These are phyloP conservation scores for Solen grandis DNA, from an alignment of 1,140 invertebrate genomes.

Conservation along the genomic window DNA sequence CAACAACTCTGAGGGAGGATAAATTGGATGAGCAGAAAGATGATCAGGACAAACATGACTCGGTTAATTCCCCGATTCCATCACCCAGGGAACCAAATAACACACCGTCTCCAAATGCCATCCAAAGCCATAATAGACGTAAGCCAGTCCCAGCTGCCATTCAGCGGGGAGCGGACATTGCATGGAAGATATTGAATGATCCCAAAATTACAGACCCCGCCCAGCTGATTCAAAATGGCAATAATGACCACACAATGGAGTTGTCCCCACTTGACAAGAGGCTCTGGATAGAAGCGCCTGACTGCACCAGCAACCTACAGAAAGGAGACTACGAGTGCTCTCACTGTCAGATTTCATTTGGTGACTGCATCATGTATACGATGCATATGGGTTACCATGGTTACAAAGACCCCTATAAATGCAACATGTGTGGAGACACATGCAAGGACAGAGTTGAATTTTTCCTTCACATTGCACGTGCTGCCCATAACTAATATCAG, in stretches of 20 bases:
- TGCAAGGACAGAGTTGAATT: constrained; percentile 92
- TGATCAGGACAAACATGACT: constrained; percentile 5
- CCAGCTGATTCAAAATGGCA: constrained; percentile 24
- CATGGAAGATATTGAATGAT: constrained; percentile 72
- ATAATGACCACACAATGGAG: constrained; percentile 22
- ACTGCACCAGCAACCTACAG: constrained; percentile 26
- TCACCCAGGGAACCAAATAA: no score
- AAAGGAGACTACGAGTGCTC: constrained; percentile 85
- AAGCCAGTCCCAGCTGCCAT: constrained; percentile 53
- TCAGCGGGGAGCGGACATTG: constrained; percentile 69
- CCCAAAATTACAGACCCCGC: constrained; percentile 52
- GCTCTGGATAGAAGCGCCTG: constrained; percentile 23
- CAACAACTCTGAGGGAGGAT: not conserved
- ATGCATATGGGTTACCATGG: constrained; percentile 98
- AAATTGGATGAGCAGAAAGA: constrained; percentile 28
- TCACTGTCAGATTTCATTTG: constrained; percentile 94
- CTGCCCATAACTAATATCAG: constrained; percentile 87
- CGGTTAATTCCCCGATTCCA: no score
- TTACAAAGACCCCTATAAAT: constrained; percentile 93
- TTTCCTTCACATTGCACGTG: constrained; percentile 94
- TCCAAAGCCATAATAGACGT: constrained; percentile 22
- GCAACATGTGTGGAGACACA: constrained; percentile 95
- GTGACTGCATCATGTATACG: constrained; percentile 94
- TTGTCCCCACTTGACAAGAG: constrained; percentile 34
- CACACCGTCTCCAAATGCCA: no score